These are phyloP conservation scores for Gerris lacustris DNA, from an alignment of 2,888 invertebrate species.

Conservation along the genomic window DNA sequence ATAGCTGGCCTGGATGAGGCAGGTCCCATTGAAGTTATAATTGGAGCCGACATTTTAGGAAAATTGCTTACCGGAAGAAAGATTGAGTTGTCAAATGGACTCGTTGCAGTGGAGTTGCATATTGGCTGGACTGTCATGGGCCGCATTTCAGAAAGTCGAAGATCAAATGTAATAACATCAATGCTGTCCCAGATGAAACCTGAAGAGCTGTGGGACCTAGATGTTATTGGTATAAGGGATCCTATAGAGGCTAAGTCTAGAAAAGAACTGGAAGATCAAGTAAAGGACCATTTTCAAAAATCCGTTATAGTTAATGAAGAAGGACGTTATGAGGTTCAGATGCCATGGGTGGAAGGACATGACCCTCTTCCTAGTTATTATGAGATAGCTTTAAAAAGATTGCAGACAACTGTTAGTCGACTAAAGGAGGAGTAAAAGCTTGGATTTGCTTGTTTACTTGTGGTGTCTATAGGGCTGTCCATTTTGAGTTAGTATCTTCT, in stretches of 20 bases:
- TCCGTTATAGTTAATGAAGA: slow-evolving; percentile 11
- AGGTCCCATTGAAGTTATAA: slow-evolving; percentile 26
- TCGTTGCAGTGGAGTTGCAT: slow-evolving; percentile 30
- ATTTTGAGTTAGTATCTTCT: slow-evolving; percentile 34
- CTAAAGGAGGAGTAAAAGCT: slow-evolving; percentile 24
- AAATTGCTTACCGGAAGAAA: slow-evolving; percentile 29
- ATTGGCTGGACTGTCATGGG: slow-evolving; percentile 33
- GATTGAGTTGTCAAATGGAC: slow-evolving; percentile 27
- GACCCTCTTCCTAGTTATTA: slow-evolving; percentile 6
- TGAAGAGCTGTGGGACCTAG: too few relatives aligned
- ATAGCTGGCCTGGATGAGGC: too few relatives aligned
- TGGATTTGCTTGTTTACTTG: slow-evolving; percentile 36
- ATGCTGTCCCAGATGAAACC: too few relatives aligned
- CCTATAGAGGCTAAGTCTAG: too few relatives aligned
- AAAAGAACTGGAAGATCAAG: too few relatives aligned
- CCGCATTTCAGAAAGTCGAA: slow-evolving; percentile 22
- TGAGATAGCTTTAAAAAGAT: slow-evolving; percentile 8
- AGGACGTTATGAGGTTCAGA: slow-evolving; percentile 11
- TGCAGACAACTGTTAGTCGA: slow-evolving; percentile 6
- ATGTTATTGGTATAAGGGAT: too few relatives aligned
- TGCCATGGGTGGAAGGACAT: slow-evolving; percentile 17
- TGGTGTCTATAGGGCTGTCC: slow-evolving; percentile 35
- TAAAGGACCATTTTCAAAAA: slow-evolving; percentile 6
- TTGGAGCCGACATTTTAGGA: slow-evolving; percentile 30
- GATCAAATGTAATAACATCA: too few relatives aligned